Conservation (phyloP, 2,113 vertebrate species). For the Drymodes brunneopygia region DNA sequence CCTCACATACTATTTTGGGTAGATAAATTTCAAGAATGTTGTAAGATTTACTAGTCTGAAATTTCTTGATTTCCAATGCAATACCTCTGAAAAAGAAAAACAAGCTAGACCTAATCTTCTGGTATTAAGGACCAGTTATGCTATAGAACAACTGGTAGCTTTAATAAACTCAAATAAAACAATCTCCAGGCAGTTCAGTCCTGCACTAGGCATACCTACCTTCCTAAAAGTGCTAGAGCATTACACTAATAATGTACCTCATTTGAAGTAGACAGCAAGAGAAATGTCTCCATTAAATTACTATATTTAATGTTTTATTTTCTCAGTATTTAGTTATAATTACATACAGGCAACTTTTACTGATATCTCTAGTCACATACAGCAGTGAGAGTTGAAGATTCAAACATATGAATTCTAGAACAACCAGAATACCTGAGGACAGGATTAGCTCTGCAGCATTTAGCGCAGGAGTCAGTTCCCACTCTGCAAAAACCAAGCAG, state of each 20-base stretch:
- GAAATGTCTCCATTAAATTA: neutral
- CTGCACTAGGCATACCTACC: neutral
- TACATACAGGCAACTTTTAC: neutral
- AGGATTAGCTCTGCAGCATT: neutral
- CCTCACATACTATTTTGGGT: neutral
- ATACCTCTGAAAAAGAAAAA: neutral
- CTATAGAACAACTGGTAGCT: neutral
- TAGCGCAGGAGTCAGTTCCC: neutral
- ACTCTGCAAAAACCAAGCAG: neutral
- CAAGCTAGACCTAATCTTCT: neutral
- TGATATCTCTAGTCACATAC: neutral
- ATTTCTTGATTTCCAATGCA: neutral
- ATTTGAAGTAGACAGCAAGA: neutral
- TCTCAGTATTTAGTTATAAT: neutral
- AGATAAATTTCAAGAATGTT: neutral
- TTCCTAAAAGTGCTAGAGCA: neutral
- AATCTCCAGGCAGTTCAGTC: neutral
- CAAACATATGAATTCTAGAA: neutral
- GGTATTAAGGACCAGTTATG: neutral
- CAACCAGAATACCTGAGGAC: neutral
- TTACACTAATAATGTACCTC: neutral
- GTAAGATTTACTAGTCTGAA: neutral
- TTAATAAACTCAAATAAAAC: neutral
- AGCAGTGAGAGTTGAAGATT: neutral
- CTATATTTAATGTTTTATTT: neutral